Evolutionary conservation across 2,113 vertebrate genomes (phyloP).

Genomic region (Prolemur simus): DNA sequence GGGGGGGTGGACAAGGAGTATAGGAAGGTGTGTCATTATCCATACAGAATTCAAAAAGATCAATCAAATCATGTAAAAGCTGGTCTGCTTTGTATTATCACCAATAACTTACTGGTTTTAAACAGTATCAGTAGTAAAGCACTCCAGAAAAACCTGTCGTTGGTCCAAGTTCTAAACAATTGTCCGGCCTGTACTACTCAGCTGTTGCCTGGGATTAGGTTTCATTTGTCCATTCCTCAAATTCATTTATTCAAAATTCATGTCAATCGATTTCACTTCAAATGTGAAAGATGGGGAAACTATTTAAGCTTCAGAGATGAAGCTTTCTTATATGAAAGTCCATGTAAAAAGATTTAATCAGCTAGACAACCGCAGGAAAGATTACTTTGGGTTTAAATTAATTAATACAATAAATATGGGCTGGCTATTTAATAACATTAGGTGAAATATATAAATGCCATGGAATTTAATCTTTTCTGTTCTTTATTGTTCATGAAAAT

Average conservation of each 20-base stretch:
- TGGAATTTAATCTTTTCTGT: not conserved
- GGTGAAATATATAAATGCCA: not conserved
- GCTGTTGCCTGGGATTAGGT: not conserved
- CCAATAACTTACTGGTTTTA: not conserved
- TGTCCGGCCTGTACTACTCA: not conserved
- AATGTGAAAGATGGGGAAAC: not conserved
- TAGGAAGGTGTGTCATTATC: not conserved
- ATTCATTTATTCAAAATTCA: no score
- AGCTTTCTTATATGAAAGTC: not conserved
- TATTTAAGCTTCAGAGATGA: not conserved
- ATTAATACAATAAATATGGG: not conserved
- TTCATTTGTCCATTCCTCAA: not conserved
- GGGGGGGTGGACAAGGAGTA: fast-evolving
- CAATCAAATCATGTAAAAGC: not conserved
- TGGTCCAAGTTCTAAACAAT: not conserved
- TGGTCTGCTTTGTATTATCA: not conserved
- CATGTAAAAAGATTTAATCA: not conserved
- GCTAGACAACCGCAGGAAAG: not conserved
- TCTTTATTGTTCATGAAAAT: not conserved
- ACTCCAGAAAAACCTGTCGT: not conserved
- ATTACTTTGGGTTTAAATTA: not conserved
- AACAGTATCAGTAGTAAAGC: not conserved
- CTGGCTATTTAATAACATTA: not conserved
- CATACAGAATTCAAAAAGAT: not conserved
- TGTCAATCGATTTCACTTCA: not conserved